Conservation (phyloP, 1,140 invertebrate genomes). For the Trichoplusia ni region DNA sequence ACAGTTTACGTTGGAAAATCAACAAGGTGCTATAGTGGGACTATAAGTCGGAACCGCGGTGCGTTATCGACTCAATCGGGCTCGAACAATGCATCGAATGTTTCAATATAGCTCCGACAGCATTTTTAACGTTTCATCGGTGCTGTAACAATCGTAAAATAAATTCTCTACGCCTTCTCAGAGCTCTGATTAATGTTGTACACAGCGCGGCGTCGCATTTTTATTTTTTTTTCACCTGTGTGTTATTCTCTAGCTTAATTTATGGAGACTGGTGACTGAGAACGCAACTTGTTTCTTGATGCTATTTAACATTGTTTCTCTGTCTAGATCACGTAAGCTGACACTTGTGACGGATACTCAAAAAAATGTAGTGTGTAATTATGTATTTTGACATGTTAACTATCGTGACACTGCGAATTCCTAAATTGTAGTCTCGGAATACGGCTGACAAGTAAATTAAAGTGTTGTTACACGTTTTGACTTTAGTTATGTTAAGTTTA, state of each 20-base stretch:
- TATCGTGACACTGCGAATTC: slow-evolving; percentile 1
- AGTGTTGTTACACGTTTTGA: neutral
- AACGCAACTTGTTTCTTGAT: slow-evolving; percentile 6
- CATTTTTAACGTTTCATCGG: slow-evolving; percentile 81
- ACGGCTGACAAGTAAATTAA: slow-evolving; percentile 10
- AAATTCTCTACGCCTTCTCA: slow-evolving; percentile 79
- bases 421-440: neutral
- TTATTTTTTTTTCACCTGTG: slow-evolving; percentile 66
- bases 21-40: slow-evolving; percentile 67
- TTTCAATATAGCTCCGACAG: slow-evolving; percentile 78
- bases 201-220: slow-evolving; percentile 69
- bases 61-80: slow-evolving; percentile 72
- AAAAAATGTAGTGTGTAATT: neutral
- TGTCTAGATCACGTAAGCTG: neutral
- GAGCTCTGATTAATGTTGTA: slow-evolving; percentile 78
- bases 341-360: neutral
- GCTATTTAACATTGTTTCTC: slow-evolving; percentile 20
- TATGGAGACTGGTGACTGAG: slow-evolving; percentile 53
- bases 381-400: neutral
- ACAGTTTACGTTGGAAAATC: slow-evolving; percentile 77
- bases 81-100: slow-evolving; percentile 76
- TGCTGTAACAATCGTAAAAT: slow-evolving; percentile 80
- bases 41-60: slow-evolving; percentile 61
- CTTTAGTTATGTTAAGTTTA: neutral
- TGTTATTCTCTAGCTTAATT: slow-evolving; percentile 74